These are phyloP conservation scores for Anguilla pacifica DNA, from an alignment of 2,797 vertebrate genomes.

Conservation along the genomic window DNA sequence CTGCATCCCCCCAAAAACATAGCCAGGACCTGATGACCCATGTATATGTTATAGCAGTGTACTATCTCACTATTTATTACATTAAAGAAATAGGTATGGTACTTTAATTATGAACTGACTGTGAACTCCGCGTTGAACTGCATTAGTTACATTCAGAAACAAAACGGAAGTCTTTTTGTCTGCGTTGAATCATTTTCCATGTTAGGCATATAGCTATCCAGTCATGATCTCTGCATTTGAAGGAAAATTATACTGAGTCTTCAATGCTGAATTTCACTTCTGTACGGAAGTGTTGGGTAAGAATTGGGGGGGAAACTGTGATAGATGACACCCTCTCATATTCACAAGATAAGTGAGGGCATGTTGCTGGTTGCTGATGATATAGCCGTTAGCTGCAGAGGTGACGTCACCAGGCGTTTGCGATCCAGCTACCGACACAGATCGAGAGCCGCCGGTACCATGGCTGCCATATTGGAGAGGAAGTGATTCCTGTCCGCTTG, in stretches of 20 bases:
- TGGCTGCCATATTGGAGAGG: constrained; percentile 88
- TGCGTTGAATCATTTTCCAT: background rate
- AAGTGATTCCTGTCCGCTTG: constrained; percentile 70
- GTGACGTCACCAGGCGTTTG: constrained; percentile 31
- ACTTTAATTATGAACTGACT: background rate
- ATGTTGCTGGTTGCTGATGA: background rate
- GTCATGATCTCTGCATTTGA: background rate
- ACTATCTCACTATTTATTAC: background rate
- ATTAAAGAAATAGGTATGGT: background rate
- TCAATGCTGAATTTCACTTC: background rate
- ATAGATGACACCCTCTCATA: background rate
- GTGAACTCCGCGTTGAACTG: background rate
- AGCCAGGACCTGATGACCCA: background rate
- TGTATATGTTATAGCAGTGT: background rate
- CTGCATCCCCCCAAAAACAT: background rate
- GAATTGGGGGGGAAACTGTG: background rate
- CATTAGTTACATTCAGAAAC: background rate
- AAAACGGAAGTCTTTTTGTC: background rate
- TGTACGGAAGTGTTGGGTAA: background rate
- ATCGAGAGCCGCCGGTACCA: constrained; percentile 73
- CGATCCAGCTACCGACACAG: constrained; percentile 33
- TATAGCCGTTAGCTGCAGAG: constrained; percentile 11
- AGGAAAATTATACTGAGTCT: background rate
- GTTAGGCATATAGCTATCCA: background rate
- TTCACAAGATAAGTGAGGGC: background rate